Conservation (phyloP, 2,113 vertebrate genomes). For the Panthera uncia region DNA sequence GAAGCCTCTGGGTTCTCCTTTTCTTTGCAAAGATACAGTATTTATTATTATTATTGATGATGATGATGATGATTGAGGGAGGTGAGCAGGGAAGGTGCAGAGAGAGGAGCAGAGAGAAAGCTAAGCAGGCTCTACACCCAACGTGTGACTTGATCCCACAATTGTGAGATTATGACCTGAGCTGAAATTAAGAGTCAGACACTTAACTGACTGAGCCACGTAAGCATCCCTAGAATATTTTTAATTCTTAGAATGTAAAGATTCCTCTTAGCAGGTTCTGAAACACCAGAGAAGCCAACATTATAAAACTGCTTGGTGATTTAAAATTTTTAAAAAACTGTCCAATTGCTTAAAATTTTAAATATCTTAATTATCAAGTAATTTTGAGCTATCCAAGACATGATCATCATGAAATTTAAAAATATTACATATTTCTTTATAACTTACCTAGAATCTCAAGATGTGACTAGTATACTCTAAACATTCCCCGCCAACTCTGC, state of each 20-base stretch:
- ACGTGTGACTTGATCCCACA: too few species aligned
- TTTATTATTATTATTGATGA: background rate
- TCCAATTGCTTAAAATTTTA: background rate
- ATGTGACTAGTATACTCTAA: background rate
- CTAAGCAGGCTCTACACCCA: too few species aligned
- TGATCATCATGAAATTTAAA: slow-evolving; percentile 4
- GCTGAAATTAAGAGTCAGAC: too few species aligned
- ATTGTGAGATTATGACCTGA: too few species aligned
- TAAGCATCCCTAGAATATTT: background rate
- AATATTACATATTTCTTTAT: slow-evolving; percentile 37
- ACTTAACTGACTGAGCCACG: too few species aligned
- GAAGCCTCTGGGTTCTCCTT: background rate
- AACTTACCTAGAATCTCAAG: background rate
- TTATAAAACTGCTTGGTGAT: background rate
- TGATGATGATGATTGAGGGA: too few species aligned
- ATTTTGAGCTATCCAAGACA: background rate
- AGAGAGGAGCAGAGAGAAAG: too few species aligned
- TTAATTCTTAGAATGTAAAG: slow-evolving; percentile 34
- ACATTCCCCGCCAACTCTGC: background rate
- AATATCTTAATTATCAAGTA: background rate
- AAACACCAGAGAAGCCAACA: background rate
- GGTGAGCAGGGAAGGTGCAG: too few species aligned
- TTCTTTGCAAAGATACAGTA: slow-evolving; percentile 17
- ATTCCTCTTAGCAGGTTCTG: background rate
- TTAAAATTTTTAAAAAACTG: background rate